Percentiles rank a stretch among this genome's conserved stretches.
These are phyloP conservation scores for Dascillus cervinus DNA, from an alignment of 2,888 invertebrate species.

Conservation along the genomic window DNA sequence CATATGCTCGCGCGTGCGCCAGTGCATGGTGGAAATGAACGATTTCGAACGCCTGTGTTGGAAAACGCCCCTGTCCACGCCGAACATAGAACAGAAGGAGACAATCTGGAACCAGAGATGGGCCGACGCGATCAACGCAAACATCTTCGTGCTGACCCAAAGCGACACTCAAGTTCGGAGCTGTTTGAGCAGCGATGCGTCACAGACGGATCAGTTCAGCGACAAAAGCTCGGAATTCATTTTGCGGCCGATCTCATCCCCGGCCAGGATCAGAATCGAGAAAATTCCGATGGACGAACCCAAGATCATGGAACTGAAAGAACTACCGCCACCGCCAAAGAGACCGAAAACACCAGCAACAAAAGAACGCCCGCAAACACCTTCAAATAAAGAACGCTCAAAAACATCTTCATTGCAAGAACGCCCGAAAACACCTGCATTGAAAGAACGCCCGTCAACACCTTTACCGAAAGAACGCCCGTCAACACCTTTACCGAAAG, in stretches of 20 bases:
- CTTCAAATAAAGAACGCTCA: too few species aligned
- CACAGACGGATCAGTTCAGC: neutral
- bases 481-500: too few species aligned
- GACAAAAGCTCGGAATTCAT: too few species aligned
- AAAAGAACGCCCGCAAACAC: too few species aligned
- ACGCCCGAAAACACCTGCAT: too few species aligned
- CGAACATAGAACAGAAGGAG: neutral
- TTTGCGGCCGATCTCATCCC: neutral
- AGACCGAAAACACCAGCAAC: neutral
- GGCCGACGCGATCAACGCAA: neutral
- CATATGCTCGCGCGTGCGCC: conserved; percentile 20
- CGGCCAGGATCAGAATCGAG: neutral
- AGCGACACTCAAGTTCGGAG: conserved; percentile 9
- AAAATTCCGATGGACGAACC: neutral
- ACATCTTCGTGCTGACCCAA: conserved; percentile 1
- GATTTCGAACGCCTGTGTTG: conserved; percentile 10
- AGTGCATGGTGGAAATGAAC: conserved; percentile 21
- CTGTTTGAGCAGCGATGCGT: too few species aligned
- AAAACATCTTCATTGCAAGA: too few species aligned
- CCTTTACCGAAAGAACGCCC: too few species aligned
- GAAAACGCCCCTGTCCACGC: conserved; percentile 1
- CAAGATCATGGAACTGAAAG: neutral
- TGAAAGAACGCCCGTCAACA: too few species aligned
- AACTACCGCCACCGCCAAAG: neutral
- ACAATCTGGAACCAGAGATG: too few species aligned